Evolutionary conservation across 2,113 vertebrate species (phyloP).

Genomic region (Anhinga anhinga): DNA sequence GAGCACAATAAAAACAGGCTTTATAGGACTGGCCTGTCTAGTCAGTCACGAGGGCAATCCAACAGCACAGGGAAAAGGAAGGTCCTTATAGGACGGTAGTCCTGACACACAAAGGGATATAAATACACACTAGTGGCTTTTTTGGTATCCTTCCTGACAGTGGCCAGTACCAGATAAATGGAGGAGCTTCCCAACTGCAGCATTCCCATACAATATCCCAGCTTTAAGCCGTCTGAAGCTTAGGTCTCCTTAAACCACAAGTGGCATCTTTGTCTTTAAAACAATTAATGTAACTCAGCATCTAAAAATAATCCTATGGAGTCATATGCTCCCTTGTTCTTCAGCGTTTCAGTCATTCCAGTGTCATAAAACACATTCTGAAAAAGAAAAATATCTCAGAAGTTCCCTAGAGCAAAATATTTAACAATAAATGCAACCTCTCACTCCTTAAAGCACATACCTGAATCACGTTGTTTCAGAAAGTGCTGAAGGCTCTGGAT

Average conservation of each 20-base stretch:
- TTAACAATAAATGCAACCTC: background rate
- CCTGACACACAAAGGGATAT: background rate
- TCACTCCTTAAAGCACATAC: background rate
- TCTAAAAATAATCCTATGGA: slow-evolving; percentile 30
- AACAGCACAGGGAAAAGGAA: background rate
- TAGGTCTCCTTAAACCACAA: slow-evolving; percentile 11
- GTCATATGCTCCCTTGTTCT: background rate
- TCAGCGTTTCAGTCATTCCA: slow-evolving; percentile 25
- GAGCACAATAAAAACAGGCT: background rate
- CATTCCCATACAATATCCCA: background rate
- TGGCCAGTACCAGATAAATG: background rate
- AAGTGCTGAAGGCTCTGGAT: background rate
- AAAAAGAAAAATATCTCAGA: background rate
- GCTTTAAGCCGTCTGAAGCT: background rate
- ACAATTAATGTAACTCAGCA: background rate
- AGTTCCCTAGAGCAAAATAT: background rate
- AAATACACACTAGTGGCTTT: background rate
- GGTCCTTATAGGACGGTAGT: background rate
- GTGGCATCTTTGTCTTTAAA: background rate
- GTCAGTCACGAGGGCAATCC: background rate
- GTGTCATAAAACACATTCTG: background rate
- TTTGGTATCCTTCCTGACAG: background rate
- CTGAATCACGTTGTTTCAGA: background rate
- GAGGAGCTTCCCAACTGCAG: background rate
- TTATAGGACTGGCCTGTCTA: background rate